Evolutionary conservation across 1,140 invertebrate genomes (phyloP).

Genomic region (Eurosta solidaginis): DNA sequence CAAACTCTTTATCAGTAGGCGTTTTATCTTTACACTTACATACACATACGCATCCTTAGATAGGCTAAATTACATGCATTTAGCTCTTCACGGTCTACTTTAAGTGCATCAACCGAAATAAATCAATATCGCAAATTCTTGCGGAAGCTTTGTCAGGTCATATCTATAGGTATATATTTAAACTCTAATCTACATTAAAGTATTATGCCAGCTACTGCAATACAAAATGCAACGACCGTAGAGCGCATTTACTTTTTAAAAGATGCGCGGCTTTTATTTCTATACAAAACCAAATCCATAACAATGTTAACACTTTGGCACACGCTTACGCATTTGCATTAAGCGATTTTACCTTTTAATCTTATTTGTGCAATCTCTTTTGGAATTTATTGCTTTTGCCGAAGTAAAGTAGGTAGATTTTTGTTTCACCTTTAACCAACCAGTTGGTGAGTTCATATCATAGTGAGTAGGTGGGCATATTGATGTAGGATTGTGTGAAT

Average conservation of each 20-base stretch:
- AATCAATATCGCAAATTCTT: background rate
- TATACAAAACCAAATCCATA: background rate
- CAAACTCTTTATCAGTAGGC: conserved; percentile 13
- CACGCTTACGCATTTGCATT: conserved; percentile 26
- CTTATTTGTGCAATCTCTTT: background rate
- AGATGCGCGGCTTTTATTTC: background rate
- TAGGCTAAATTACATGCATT: conserved; percentile 6
- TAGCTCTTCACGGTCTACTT: background rate
- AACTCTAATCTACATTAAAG: too few relatives aligned
- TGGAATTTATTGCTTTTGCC: conserved; percentile 1
- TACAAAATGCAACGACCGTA: background rate
- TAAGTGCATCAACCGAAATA: background rate
- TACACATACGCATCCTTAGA: too few relatives aligned
- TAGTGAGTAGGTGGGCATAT: too few relatives aligned
- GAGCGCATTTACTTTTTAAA: too few relatives aligned
- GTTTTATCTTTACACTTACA: conserved; percentile 2
- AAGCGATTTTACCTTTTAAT: background rate
- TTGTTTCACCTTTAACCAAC: background rate
- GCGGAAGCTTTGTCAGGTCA: too few relatives aligned
- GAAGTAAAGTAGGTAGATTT: background rate
- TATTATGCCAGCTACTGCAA: conserved; percentile 4
- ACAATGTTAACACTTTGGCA: conserved; percentile 26
- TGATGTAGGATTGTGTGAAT: too few relatives aligned
- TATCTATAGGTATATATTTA: too few relatives aligned
- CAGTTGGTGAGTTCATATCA: too few relatives aligned